phyloP scores from a whole-genome alignment of 1,140 invertebrate genomes.

The Vanessa tameamea region DNA sequence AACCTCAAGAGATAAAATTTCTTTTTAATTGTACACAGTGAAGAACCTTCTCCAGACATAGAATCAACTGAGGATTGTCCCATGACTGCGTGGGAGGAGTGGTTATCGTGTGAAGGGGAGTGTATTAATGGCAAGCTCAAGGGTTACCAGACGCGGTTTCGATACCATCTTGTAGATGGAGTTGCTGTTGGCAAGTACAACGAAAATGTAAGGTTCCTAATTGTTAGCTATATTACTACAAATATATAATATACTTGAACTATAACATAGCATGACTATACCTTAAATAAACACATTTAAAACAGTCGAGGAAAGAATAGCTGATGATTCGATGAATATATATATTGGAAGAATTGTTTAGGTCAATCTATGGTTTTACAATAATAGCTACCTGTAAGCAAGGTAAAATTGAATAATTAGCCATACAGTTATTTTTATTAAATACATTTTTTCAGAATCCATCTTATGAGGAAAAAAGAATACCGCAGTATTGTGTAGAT shows the following conservation, averaged over 20 bases:
- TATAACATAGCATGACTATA: too few species aligned
- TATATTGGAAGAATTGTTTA: too few species aligned
- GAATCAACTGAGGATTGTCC: constrained; percentile 54
- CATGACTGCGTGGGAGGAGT: constrained; percentile 62
- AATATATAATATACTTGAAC: too few species aligned
- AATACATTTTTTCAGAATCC: constrained; percentile 27
- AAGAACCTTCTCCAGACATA: constrained; percentile 47
- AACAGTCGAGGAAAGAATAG: too few species aligned
- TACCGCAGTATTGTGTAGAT: constrained; percentile 39
- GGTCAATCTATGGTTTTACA: too few species aligned
- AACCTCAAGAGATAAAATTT: not conserved
- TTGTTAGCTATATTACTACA: not conserved
- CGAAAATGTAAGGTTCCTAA: constrained; percentile 11
- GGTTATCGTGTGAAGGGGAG: constrained; percentile 59
- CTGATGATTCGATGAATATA: too few species aligned
- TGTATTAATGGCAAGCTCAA: constrained; percentile 49
- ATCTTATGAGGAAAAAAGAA: constrained; percentile 35
- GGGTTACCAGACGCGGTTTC: constrained; percentile 53
- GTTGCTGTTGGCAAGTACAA: constrained; percentile 51
- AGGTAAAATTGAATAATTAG: too few species aligned
- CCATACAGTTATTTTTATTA: too few species aligned
- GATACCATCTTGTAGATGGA: constrained; percentile 55
- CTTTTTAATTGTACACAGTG: constrained; percentile 30
- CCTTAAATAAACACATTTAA: too few species aligned
- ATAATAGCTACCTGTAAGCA: too few species aligned